Evolutionary conservation across 2,113 vertebrate species (phyloP).

Genomic region (Anser cygnoides): DNA sequence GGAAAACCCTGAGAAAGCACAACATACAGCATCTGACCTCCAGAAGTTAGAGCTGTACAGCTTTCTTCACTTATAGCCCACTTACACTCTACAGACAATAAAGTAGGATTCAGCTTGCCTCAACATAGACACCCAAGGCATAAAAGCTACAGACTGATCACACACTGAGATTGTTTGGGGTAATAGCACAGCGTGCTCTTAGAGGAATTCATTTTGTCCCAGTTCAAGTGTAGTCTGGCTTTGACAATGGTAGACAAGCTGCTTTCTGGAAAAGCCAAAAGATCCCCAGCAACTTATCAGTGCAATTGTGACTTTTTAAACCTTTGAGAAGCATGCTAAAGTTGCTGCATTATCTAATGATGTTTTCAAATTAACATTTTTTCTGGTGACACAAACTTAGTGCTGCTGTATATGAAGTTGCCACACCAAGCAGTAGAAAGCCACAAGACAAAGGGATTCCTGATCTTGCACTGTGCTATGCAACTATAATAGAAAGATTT

Average conservation of each 20-base stretch:
- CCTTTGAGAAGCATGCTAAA: not conserved
- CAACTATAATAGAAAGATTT: not conserved
- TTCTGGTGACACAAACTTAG: not conserved
- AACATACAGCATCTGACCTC: not conserved
- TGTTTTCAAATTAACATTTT: not conserved
- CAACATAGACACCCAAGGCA: not conserved
- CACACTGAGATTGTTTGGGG: not conserved
- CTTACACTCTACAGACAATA: not conserved
- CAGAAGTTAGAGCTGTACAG: not conserved
- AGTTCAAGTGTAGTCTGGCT: not conserved
- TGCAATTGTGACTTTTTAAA: not conserved
- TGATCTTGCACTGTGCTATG: not conserved
- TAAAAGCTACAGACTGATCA: not conserved
- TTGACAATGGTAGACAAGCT: not conserved
- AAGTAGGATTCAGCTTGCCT: not conserved
- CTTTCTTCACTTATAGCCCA: not conserved
- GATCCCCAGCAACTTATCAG: not conserved
- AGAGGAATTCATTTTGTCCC: not conserved
- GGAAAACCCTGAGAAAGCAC: not conserved
- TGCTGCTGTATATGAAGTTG: not conserved
- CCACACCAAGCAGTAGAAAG: not conserved
- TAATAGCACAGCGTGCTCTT: not conserved
- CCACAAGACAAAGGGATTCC: not conserved
- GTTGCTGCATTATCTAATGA: not conserved
- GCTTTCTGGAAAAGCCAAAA: not conserved